Base-by-base conservation (phyloP, 2,113 vertebrate genomes). In the Buteo buteo region DNA sequence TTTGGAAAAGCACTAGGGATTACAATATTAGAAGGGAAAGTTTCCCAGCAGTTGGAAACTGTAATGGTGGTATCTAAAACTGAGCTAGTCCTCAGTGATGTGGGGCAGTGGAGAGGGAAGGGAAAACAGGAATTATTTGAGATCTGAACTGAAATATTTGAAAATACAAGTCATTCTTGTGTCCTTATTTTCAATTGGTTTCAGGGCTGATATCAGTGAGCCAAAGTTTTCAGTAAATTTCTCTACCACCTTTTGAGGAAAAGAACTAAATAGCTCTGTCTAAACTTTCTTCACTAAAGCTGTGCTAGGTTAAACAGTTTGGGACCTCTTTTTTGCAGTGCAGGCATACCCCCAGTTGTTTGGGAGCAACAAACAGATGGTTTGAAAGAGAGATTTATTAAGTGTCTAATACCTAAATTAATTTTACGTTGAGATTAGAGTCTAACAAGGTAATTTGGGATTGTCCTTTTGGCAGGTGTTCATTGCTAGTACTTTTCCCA, bases 401-500 rank as follows among this genome's bases (percentile, higher is more conserved):
- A 96, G 89, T 89, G 84, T 71, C 86, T 69, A 85, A 79, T 58
- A 65, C 34, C 65, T 78, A 95, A 97, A 96, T 95, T 95, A 91
- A 96, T 96, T 97, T 93, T 79, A 79, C 44, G 21, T 47, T 93
- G 57, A 82, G 65, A 95, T 78, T 91, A 91, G 49, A 83, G 73
- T 52, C 77, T 94, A 94, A 97, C 81, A 89, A 95, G 94, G 83
- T 91, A 97, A 95, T 96, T 76, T 91, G 94, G 84, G 93, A 96
- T 67, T 82, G 86, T 94, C 66, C 92, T 90, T 95, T 76, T 91
- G 90, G 90, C 91, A 96, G 92, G 61, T 94, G 95, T 96, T 91
- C 87, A 82, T 40, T 77, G 62, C 66, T 77, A 85, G 44, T 36
- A 45, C 25, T 91, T 96, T 65, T 90, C 93, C 91, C 93, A 54